phyloP scores from a whole-genome alignment of 2,888 invertebrate species.

The Cephus rjabovi region DNA sequence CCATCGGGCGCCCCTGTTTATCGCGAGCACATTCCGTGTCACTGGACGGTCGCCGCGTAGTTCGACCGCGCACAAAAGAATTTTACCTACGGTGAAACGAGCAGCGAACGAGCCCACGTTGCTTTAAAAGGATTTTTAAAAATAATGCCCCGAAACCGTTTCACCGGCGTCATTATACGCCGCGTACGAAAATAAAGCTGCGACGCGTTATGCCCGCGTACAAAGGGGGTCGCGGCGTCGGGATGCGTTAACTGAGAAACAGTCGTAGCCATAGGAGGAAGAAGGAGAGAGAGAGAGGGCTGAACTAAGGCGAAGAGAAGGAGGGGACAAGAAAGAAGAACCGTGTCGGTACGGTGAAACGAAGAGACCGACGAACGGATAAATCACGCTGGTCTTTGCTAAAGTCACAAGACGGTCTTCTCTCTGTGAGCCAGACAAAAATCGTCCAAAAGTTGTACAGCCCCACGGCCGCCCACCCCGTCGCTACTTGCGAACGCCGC shows the following conservation, averaged over 20 bases:
- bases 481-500: neutral
- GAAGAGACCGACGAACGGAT: slow-evolving; percentile 44
- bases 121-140: neutral
- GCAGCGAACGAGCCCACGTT: neutral
- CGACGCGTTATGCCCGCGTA: slow-evolving; percentile 8
- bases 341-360: slow-evolving; percentile 2
- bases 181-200: slow-evolving; percentile 46
- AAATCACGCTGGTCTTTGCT: slow-evolving; percentile 48
- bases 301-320: slow-evolving; percentile 17
- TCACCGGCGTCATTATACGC: slow-evolving; percentile 45
- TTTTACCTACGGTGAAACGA: neutral
- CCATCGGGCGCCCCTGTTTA: neutral
- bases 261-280: slow-evolving; percentile 2
- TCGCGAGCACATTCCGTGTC: neutral
- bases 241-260: slow-evolving; percentile 3
- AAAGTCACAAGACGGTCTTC: slow-evolving; percentile 10
- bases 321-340: slow-evolving; percentile 10
- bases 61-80: neutral
- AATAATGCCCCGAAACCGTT: slow-evolving; percentile 28
- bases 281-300: slow-evolving; percentile 7
- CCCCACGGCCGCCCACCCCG: slow-evolving; percentile 38
- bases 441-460: slow-evolving; percentile 52
- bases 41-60: neutral
- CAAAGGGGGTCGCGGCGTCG: slow-evolving; percentile 3
- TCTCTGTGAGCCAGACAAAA: slow-evolving; percentile 48